These are phyloP conservation scores for Xanthia togata DNA, from an alignment of 2,888 invertebrate species.

Conservation along the genomic window DNA sequence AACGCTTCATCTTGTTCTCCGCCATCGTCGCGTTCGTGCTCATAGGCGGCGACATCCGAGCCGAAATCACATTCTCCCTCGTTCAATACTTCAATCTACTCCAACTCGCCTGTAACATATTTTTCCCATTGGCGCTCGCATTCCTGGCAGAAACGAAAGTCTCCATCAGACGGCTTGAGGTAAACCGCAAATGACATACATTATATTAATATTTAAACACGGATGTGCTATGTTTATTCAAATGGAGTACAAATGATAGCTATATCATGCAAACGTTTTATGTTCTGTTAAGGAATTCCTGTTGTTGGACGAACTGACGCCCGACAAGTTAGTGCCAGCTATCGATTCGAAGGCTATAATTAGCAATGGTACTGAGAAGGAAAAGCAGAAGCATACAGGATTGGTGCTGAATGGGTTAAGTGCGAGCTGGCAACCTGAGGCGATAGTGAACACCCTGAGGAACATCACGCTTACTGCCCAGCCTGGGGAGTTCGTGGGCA, in stretches of 20 bases:
- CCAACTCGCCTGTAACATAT: conserved; percentile 92
- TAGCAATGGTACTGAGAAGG: conserved; percentile 77
- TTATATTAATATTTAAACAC: conserved; percentile 8
- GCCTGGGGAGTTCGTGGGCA: conserved; percentile 91
- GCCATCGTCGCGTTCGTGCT: conserved; percentile 94
- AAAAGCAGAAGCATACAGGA: conserved; percentile 74
- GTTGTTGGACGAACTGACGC: conserved; percentile 82
- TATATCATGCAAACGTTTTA: conserved; percentile 11
- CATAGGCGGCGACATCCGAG: conserved; percentile 90
- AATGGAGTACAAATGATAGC: conserved; percentile 9
- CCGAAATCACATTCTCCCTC: conserved; percentile 93
- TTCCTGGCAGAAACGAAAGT: conserved; percentile 92
- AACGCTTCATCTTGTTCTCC: conserved; percentile 95
- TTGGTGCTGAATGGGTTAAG: conserved; percentile 84
- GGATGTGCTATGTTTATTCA: neutral
- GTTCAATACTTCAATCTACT: conserved; percentile 94
- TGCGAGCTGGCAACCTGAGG: conserved; percentile 83
- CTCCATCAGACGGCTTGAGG: conserved; percentile 92
- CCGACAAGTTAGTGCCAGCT: conserved; percentile 70
- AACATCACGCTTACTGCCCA: conserved; percentile 87
- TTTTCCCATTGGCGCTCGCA: conserved; percentile 91
- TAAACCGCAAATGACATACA: conserved; percentile 68
- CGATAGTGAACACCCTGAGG: conserved; percentile 90
- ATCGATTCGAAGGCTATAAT: conserved; percentile 69
- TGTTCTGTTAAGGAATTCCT: conserved; percentile 82